These are phyloP conservation scores for Clarias gariepinus DNA, from an alignment of 2,113 vertebrate species.

Conservation along the genomic window DNA sequence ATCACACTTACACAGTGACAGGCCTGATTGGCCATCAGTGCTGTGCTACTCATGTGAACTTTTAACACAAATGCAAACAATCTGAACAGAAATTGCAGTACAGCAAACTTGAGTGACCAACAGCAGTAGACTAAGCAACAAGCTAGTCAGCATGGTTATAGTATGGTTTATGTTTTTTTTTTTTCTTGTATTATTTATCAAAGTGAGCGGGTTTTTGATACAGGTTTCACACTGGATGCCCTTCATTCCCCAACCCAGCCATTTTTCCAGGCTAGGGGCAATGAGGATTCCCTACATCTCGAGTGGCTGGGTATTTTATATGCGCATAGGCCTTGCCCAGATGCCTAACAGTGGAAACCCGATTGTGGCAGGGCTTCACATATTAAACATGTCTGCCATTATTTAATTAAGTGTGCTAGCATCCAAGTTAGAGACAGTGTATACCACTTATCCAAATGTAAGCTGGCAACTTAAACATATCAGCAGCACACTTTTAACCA, in stretches of 20 bases:
- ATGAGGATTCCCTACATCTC: too few relatives aligned
- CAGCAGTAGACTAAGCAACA: not conserved
- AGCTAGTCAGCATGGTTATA: too few relatives aligned
- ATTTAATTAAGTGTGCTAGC: not conserved
- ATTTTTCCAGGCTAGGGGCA: too few relatives aligned
- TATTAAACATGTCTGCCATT: not conserved
- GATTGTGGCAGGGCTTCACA: too few relatives aligned
- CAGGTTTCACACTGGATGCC: too few relatives aligned
- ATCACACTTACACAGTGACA: not conserved
- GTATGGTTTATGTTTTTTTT: too few relatives aligned
- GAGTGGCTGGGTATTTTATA: too few relatives aligned
- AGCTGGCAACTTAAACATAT: not conserved
- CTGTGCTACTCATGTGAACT: not conserved
- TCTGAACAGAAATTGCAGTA: not conserved
- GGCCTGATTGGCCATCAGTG: not conserved
- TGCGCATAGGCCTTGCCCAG: too few relatives aligned
- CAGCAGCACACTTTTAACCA: not conserved
- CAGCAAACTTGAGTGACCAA: not conserved
- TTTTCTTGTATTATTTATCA: too few relatives aligned
- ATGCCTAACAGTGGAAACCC: too few relatives aligned
- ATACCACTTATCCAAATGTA: not conserved
- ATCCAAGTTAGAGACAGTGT: not conserved
- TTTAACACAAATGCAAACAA: not conserved
- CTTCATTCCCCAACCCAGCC: too few relatives aligned
- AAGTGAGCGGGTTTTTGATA: too few relatives aligned